phyloP scores from a whole-genome alignment of 2,888 invertebrate species.

The Sylvicola cinctus region DNA sequence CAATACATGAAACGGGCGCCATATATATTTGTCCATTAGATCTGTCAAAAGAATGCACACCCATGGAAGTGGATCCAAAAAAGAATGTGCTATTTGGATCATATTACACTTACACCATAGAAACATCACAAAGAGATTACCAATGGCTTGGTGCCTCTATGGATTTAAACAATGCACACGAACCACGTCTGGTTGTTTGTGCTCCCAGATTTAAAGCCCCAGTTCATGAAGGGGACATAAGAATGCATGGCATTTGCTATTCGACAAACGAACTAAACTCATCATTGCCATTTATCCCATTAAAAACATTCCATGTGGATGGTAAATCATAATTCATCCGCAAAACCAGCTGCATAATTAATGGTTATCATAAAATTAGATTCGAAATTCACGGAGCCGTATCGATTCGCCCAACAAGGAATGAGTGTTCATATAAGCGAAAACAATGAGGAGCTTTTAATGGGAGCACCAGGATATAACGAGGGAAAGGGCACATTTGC shows the following conservation, averaged over 20 bases:
- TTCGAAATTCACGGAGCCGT: conserved; percentile 13
- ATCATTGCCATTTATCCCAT: background rate
- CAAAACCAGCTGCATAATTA: background rate
- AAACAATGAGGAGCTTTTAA: conserved; percentile 21
- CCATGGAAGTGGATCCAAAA: background rate
- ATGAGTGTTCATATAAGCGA: conserved; percentile 22
- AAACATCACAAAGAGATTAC: no score
- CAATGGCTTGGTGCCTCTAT: conserved; percentile 31
- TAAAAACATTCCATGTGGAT: background rate
- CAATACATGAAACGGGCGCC: conserved; percentile 29
- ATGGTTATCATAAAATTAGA: conserved; percentile 5
- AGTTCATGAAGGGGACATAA: conserved; percentile 12
- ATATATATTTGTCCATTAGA: conserved; percentile 26
- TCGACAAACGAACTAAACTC: conserved; percentile 17
- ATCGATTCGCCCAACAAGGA: conserved; percentile 22
- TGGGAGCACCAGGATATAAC: conserved; percentile 23
- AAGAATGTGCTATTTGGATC: conserved; percentile 9
- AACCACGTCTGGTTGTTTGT: conserved; percentile 24
- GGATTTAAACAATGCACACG: conserved; percentile 23
- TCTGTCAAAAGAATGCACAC: background rate
- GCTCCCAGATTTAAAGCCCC: conserved; percentile 20
- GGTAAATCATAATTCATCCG: no score
- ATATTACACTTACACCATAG: conserved; percentile 13
- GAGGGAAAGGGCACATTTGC: conserved; percentile 24
- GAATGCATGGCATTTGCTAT: conserved; percentile 25